Evolutionary conservation across 2,888 invertebrate genomes (phyloP).

Genomic region (Lepidocyrtoides sp.): DNA sequence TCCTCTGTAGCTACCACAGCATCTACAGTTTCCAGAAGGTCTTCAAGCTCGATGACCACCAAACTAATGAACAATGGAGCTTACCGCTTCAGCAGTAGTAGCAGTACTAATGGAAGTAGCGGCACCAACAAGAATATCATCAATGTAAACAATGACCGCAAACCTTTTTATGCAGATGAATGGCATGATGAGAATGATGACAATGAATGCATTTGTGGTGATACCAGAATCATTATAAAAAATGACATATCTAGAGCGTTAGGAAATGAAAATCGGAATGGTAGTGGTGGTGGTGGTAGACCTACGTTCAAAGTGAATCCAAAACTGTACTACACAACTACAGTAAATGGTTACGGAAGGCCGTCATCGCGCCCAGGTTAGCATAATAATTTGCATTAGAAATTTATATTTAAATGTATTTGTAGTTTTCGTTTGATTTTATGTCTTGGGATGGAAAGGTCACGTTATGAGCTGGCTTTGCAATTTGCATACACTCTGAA

Average conservation of each 20-base stretch:
- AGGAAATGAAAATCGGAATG: background rate
- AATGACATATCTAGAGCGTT: background rate
- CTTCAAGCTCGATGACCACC: background rate
- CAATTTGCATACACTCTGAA: no score
- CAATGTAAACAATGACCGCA: no score
- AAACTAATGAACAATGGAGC: background rate
- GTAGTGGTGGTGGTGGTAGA: background rate
- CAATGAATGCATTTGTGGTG: background rate
- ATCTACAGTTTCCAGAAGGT: background rate
- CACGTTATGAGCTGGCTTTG: no score
- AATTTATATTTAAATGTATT: no score
- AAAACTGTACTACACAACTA: background rate
- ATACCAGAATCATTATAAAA: background rate
- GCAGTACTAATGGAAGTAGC: background rate
- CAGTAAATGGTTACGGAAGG: background rate
- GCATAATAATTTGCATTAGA: background rate
- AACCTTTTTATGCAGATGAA: background rate
- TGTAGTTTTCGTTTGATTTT: no score
- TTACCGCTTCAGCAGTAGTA: background rate
- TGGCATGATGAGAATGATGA: background rate
- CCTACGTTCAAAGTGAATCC: conserved; percentile 41
- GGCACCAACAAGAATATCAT: background rate
- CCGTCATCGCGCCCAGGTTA: conserved; percentile 54
- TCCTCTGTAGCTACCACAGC: background rate
- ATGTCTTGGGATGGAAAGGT: no score